Evolutionary conservation across 2,797 vertebrate species (phyloP).

Genomic region (Podargus strigoides): DNA sequence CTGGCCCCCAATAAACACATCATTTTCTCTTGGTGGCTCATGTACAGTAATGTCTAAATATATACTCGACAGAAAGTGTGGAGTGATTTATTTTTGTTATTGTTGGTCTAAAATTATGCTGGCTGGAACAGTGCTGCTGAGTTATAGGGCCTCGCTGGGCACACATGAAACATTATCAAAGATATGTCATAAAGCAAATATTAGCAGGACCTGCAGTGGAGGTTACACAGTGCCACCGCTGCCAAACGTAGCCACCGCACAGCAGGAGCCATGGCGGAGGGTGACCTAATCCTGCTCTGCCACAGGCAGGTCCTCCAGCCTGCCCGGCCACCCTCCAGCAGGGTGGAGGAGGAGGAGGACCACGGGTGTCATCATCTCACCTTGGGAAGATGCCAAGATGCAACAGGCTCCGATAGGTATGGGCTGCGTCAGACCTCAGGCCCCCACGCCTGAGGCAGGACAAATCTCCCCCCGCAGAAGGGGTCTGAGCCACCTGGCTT

Average conservation of each 20-base stretch:
- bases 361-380: neutral
- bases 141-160: neutral
- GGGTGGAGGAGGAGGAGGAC: neutral
- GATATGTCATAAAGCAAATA: constrained; percentile 60
- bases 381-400: neutral
- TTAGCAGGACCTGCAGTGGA: neutral
- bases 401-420: neutral
- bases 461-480: neutral
- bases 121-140: neutral
- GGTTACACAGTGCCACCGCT: neutral
- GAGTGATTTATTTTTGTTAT: constrained; percentile 68
- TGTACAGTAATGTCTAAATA: constrained; percentile 3
- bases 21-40: neutral
- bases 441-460: neutral
- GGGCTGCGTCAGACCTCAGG: neutral
- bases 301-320: neutral
- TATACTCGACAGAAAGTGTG: neutral
- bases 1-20: neutral
- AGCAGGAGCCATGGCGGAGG: neutral
- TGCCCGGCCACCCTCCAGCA: neutral
- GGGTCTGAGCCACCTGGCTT: neutral
- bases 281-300: constrained; percentile 5
- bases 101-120: constrained; percentile 36
- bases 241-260: neutral
- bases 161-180: neutral